phyloP scores from a whole-genome alignment of 2,113 vertebrate genomes.

The Lanius ludovicianus region DNA sequence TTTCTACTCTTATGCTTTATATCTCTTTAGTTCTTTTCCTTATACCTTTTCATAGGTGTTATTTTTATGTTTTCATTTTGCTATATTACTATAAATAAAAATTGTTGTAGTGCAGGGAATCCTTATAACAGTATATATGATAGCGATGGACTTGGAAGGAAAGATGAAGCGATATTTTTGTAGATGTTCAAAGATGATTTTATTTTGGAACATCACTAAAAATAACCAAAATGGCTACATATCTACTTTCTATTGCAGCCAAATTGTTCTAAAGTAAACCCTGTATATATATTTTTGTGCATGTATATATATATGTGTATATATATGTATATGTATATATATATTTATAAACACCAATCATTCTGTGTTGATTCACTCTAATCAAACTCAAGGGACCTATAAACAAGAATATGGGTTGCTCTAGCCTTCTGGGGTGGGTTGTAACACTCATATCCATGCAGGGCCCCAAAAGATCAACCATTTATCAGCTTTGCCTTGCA shows the following conservation, averaged over 20 bases:
- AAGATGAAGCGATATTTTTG: too few relatives aligned
- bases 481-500: background rate
- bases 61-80: background rate
- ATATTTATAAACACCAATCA: background rate
- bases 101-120: too few relatives aligned
- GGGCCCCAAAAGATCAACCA: background rate
- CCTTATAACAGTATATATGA: too few relatives aligned
- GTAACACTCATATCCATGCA: background rate
- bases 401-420: background rate
- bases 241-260: background rate
- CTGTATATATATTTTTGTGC: background rate
- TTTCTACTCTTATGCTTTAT: background rate
- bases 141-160: too few relatives aligned
- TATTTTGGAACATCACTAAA: too few relatives aligned
- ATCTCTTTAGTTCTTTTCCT: background rate
- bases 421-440: background rate
- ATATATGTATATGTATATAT: background rate
- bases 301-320: background rate
- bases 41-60: background rate
- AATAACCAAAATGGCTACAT: background rate
- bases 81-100: background rate
- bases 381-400: too few relatives aligned
- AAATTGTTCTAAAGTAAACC: background rate
- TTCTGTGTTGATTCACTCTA: background rate
- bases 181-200: too few relatives aligned